Percentiles rank a stretch among this genome's conserved stretches.
Evolutionary conservation across 2,888 invertebrate genomes (phyloP).

Genomic region (Catonia carolina): DNA sequence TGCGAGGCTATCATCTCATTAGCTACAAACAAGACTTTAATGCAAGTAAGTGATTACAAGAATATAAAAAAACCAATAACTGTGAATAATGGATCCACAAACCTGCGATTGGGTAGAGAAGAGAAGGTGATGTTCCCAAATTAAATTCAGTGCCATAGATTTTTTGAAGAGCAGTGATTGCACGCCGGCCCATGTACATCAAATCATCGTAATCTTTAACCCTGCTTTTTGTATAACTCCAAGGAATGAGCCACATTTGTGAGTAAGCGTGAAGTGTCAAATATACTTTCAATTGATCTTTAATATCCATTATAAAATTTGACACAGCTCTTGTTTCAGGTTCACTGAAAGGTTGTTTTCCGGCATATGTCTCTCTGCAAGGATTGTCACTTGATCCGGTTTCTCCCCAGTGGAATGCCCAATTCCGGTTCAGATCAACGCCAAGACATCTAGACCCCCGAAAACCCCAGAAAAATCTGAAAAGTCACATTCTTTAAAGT

Average conservation of each 20-base stretch:
- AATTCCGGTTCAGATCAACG: constrained; percentile 80
- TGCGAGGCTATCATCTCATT: no score
- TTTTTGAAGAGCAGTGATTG: constrained; percentile 36
- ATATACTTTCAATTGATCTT: constrained; percentile 42
- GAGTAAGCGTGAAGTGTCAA: constrained; percentile 59
- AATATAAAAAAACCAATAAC: no score
- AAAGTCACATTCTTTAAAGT: constrained; percentile 8
- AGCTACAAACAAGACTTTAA: no score
- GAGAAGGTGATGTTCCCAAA: constrained; percentile 32
- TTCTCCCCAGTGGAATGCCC: constrained; percentile 74
- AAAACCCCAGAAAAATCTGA: constrained; percentile 34
- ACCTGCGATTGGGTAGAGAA: constrained; percentile 36
- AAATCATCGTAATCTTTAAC: constrained; percentile 38
- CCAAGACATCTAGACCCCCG: constrained; percentile 55
- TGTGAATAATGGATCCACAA: no score
- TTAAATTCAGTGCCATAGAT: constrained; percentile 35
- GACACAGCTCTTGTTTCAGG: constrained; percentile 44
- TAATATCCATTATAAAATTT: constrained; percentile 40
- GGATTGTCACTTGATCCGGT: constrained; percentile 56
- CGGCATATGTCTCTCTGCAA: constrained; percentile 45
- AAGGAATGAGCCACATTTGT: constrained; percentile 44
- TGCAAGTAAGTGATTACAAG: no score
- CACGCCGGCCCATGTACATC: constrained; percentile 38
- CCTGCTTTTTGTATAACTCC: constrained; percentile 39
- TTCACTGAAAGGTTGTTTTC: constrained; percentile 45